phyloP scores from a whole-genome alignment of 2,888 invertebrate genomes.

The Theodoxus fluviatilis region DNA sequence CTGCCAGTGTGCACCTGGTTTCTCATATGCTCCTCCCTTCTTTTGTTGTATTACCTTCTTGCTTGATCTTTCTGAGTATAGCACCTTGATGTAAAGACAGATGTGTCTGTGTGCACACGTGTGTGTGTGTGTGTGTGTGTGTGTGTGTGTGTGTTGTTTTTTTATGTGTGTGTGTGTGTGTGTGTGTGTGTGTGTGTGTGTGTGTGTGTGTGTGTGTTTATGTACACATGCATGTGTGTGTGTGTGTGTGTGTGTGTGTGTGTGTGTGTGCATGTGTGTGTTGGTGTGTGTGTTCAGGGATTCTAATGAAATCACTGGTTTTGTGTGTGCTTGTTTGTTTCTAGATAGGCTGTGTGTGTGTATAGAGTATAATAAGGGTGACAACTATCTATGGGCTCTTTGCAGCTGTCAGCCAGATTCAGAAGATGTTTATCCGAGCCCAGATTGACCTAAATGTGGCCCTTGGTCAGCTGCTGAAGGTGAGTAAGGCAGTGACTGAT shows the following conservation, averaged over 20 bases:
- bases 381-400: not conserved
- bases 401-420: conserved; percentile 20
- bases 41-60: no score
- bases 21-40: no score
- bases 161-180: no score
- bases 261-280: not conserved
- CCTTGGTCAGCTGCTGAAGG: conserved; percentile 84
- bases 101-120: no score
- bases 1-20: not conserved
- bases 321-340: not conserved
- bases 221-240: no score
- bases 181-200: no score
- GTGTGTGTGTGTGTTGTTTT: no score
- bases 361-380: conserved; percentile 11
- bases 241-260: no score
- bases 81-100: no score
- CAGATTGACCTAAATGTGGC: conserved; percentile 93
- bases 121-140: no score
- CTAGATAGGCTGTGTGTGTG: not conserved
- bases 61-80: no score
- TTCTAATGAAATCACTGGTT: not conserved
- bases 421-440: conserved; percentile 70
- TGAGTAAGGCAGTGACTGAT: conserved; percentile 30
- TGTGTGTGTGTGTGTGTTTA: no score
- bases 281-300: conserved; percentile 22